Conservation (phyloP, 2,113 vertebrate genomes). For the Bujurquina vittata region DNA sequence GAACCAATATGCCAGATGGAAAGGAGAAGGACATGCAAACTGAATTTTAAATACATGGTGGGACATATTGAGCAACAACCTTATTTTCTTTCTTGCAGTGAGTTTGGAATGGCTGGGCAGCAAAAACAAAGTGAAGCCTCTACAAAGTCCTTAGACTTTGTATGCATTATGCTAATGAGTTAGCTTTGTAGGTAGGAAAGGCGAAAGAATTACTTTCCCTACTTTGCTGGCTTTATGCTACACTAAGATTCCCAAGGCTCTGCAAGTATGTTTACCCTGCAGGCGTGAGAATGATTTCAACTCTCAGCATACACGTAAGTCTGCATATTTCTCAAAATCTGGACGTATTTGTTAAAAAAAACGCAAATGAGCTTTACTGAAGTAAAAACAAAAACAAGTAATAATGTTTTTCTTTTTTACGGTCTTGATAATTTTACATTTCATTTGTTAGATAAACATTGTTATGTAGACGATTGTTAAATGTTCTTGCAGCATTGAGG, state of each 20-base stretch:
- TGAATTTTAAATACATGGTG: neutral
- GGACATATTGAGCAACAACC: neutral
- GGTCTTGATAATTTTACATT: neutral
- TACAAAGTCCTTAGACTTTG: neutral
- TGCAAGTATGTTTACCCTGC: neutral
- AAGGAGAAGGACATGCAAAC: neutral
- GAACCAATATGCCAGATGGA: neutral
- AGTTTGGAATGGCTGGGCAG: neutral
- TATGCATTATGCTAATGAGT: neutral
- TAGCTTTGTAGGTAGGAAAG: neutral
- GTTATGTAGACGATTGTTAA: neutral
- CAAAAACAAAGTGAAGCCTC: neutral
- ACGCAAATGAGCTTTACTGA: neutral
- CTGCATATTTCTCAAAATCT: neutral
- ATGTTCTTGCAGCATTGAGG: neutral
- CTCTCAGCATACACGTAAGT: neutral
- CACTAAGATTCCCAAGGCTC: neutral
- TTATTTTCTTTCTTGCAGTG: too few relatives aligned
- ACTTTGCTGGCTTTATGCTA: neutral
- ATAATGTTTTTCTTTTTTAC: neutral
- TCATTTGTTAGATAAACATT: neutral
- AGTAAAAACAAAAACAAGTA: too few relatives aligned
- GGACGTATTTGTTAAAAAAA: neutral
- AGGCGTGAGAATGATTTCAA: neutral
- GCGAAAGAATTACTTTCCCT: neutral